phyloP scores from a whole-genome alignment of 2,113 vertebrate species.

The Anser brachyrhynchus region DNA sequence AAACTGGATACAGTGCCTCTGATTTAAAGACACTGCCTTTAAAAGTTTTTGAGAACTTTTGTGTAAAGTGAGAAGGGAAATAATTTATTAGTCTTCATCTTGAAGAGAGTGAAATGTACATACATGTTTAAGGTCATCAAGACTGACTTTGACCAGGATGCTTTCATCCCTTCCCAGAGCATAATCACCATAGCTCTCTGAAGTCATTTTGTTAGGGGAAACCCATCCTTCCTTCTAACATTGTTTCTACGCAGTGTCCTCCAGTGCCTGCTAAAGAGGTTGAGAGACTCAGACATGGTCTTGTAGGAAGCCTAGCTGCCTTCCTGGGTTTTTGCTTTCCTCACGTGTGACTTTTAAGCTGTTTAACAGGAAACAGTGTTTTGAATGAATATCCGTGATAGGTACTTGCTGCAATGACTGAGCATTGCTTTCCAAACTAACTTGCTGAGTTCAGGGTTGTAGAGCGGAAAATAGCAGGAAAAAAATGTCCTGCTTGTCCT shows the following conservation, averaged over 20 bases:
- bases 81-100: background rate
- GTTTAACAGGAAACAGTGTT: background rate
- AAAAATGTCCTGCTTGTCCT: background rate
- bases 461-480: background rate
- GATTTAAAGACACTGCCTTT: background rate
- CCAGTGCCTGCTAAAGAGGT: background rate
- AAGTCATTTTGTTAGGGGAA: background rate
- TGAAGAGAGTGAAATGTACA: background rate
- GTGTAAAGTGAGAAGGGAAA: background rate
- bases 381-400: background rate
- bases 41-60: background rate
- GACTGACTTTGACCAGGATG: background rate
- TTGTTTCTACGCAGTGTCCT: background rate
- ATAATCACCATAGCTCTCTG: background rate
- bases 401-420: background rate
- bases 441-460: background rate
- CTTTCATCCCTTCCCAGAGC: background rate
- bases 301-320: background rate
- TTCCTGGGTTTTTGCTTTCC: background rate
- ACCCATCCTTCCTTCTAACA: background rate
- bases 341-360: background rate
- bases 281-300: background rate
- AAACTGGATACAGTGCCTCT: background rate
- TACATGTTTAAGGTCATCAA: accelerated
- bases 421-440: background rate